A percentile compares a stretch with the other conserved stretches of the same genome.
phyloP scores from a whole-genome alignment of 2,113 vertebrate species.

The Drymodes brunneopygia region DNA sequence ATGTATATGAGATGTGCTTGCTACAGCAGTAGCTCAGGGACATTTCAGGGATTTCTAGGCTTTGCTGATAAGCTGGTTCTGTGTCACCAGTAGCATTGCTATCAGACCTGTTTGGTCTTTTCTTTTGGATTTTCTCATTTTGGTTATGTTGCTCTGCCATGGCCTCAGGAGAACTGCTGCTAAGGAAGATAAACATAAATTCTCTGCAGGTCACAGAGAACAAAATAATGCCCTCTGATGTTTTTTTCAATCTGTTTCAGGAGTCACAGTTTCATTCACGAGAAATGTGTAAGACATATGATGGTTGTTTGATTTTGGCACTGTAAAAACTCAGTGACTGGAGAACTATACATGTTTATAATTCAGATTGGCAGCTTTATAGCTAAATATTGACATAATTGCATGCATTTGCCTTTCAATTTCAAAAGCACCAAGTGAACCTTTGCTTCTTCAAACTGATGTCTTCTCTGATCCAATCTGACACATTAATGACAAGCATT shows the following conservation, averaged over 20 bases:
- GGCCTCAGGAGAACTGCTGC: neutral
- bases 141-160: neutral
- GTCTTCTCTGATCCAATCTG: conserved; percentile 23
- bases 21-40: neutral
- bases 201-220: neutral
- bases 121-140: neutral
- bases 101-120: neutral
- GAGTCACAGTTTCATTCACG: neutral
- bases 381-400: conserved; percentile 45
- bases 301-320: neutral
- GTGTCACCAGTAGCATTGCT: neutral
- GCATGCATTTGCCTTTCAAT: neutral
- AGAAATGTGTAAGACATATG: neutral
- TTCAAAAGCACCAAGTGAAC: conserved; percentile 9
- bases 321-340: neutral
- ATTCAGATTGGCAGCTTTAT: conserved; percentile 31
- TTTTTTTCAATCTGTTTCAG: neutral
- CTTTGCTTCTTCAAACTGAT: neutral
- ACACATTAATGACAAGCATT: conserved; percentile 42
- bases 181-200: neutral
- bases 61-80: neutral
- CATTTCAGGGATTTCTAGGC: neutral
- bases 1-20: neutral
- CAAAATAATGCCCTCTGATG: conserved; percentile 25
- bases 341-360: neutral